Evolutionary conservation across 2,888 invertebrate genomes (phyloP).

Genomic region (Dryocosmus kuriphilus): DNA sequence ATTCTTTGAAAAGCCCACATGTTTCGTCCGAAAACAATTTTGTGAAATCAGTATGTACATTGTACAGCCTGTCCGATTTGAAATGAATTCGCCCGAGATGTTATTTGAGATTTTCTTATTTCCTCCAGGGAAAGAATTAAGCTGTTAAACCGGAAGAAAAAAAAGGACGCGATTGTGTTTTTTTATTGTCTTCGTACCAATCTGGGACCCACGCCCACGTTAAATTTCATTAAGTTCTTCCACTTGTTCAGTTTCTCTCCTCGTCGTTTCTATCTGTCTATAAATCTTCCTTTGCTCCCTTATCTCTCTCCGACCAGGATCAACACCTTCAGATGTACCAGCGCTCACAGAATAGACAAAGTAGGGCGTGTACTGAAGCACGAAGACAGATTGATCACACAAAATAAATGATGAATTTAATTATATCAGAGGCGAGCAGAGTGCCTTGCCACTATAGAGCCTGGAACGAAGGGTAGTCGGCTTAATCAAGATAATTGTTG

Average conservation of each 20-base stretch:
- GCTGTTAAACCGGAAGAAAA: constrained; percentile 9
- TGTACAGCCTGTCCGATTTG: too few species aligned
- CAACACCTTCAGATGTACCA: constrained; percentile 29
- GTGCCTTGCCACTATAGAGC: constrained; percentile 10
- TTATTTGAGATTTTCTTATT: neutral
- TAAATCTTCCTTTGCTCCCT: constrained; percentile 37
- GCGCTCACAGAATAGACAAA: constrained; percentile 29
- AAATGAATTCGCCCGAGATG: neutral
- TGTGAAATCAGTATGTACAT: too few species aligned
- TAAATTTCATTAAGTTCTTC: constrained; percentile 40
- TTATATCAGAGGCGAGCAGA: constrained; percentile 29
- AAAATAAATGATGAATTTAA: constrained; percentile 40
- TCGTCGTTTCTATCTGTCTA: constrained; percentile 40
- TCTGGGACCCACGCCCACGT: constrained; percentile 34
- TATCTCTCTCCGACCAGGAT: constrained; percentile 31
- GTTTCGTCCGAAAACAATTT: too few species aligned
- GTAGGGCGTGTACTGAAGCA: constrained; percentile 30
- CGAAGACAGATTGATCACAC: constrained; percentile 39
- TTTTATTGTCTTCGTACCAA: constrained; percentile 36
- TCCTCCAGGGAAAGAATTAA: constrained; percentile 21
- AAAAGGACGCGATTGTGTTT: constrained; percentile 37
- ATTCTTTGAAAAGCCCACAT: too few species aligned
- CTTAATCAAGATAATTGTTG: constrained; percentile 60
- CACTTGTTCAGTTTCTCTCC: constrained; percentile 40
- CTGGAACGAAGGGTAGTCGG: constrained; percentile 40